Base-by-base conservation (phyloP, 2,888 invertebrate genomes). In the Malthinus flaveolus region DNA sequence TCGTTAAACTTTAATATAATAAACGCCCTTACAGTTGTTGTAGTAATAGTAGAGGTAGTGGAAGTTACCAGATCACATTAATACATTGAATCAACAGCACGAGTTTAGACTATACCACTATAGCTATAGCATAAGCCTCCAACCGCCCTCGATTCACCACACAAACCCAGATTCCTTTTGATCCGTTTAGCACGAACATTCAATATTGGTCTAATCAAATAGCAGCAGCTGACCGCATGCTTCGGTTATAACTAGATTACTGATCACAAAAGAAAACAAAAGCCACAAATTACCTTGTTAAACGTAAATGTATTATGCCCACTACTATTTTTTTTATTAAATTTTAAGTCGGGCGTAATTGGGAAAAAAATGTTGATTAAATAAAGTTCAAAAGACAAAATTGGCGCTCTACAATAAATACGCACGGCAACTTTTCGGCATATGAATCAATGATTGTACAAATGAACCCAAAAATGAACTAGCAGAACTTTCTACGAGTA, bases 121-220 rank as follows among this genome's bases (percentile, higher is more conserved):
- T n/a, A n/a, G n/a, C n/a, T n/a, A 23, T 23, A 13, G 50, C 37
- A 54, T 59, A 56, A 60, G 51, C 56, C 60, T 13, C 23, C 60
- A 60, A 50, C 60, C 50, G 60, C 51, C 54, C 60, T 37, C 48
- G 33, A 60, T 45, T 49, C 56, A 52, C 55, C 62, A 61, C 62
- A 64, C 59, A 62, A 23, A 61, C 62, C 57, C 59, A 64, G 63
- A 66, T 64, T 63, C 63, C 54, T 51, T 63, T 57, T 69, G 70
- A 70, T 70, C 68, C 69, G 65, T 68, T 70, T 70, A 69, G 66
- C 59, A 63, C 59, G 61, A 63, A 64, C 67, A 70, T 69, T 65
- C 70, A 70, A 70, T 70, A 67, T 62, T 62, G 66, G 62, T 66
- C 68, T 70, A 70, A 70, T 70, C 70, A 70, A 69, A 70, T 70